A percentile compares a stretch with the other conserved stretches of the same genome.
Evolutionary conservation across 2,888 invertebrate species (phyloP).

Genomic region (Pterostichus madidus): DNA sequence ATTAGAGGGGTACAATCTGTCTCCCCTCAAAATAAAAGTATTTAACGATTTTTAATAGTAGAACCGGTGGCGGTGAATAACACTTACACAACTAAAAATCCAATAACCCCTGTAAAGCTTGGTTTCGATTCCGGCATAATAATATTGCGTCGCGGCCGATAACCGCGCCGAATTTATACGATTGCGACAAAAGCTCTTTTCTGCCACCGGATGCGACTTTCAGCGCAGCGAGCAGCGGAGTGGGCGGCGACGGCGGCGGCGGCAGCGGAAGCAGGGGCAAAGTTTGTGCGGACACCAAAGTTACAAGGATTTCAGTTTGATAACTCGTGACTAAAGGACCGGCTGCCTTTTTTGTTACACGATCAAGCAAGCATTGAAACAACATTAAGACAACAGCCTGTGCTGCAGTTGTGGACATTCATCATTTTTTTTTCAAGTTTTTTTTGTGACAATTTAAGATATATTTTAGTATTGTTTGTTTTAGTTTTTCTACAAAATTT

Average conservation of each 20-base stretch:
- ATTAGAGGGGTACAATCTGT: no score
- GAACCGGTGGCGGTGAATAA: not conserved
- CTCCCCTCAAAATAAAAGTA: no score
- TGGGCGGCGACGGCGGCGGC: not conserved
- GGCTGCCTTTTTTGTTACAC: conserved; percentile 48
- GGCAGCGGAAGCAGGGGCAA: conserved; percentile 24
- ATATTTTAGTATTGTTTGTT: not conserved
- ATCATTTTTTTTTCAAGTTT: conserved; percentile 28
- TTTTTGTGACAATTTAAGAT: conserved; percentile 40
- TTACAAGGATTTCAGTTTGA: conserved; percentile 62
- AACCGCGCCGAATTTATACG: conserved; percentile 53
- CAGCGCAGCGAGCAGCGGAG: not conserved
- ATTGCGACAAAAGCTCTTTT: conserved; percentile 57
- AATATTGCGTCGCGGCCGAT: conserved; percentile 23
- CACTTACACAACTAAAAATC: conserved; percentile 36
- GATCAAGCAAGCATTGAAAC: conserved; percentile 57
- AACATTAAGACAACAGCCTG: conserved; percentile 58
- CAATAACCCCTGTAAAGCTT: not conserved
- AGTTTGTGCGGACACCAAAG: conserved; percentile 49
- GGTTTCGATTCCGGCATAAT: conserved; percentile 16
- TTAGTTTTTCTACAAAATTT: no score
- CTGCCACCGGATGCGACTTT: conserved; percentile 24
- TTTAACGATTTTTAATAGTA: no score
- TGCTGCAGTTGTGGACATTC: conserved; percentile 18
- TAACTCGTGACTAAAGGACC: conserved; percentile 64